phyloP scores from a whole-genome alignment of 2,888 invertebrate genomes.

The Aelia acuminata region DNA sequence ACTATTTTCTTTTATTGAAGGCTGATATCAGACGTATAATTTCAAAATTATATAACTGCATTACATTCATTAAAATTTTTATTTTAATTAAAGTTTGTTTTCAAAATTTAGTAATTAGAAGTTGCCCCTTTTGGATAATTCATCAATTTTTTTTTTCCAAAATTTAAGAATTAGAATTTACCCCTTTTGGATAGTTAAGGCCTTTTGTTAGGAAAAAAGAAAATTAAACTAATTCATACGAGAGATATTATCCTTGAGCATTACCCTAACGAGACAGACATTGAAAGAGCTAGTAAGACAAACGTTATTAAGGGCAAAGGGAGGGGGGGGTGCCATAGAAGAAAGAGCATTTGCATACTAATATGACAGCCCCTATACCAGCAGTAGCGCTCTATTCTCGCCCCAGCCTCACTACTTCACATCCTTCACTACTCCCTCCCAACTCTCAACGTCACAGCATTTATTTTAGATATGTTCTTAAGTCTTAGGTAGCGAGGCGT shows the following conservation, averaged over 20 bases:
- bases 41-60: too few relatives aligned
- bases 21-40: too few relatives aligned
- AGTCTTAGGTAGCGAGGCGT: not conserved
- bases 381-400: not conserved
- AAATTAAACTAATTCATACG: not conserved
- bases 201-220: too few relatives aligned
- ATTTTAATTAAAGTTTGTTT: too few relatives aligned
- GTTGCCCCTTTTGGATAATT: too few relatives aligned
- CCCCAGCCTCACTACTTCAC: not conserved
- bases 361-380: not conserved
- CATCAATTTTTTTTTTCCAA: too few relatives aligned
- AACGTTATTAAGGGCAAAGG: not conserved
- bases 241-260: not conserved
- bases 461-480: not conserved
- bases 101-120: too few relatives aligned
- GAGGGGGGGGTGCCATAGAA: not conserved
- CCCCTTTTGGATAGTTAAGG: too few relatives aligned
- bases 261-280: not conserved
- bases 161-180: too few relatives aligned
- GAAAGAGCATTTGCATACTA: slow-evolving; percentile 19
- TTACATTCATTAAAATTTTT: too few relatives aligned
- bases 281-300: slow-evolving; percentile 5
- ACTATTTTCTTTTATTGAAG: too few relatives aligned
- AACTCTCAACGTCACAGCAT: not conserved
- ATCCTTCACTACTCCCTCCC: not conserved